Base-by-base conservation (phyloP, 2,888 invertebrate genomes). In the Drosophila atroscutellata region DNA sequence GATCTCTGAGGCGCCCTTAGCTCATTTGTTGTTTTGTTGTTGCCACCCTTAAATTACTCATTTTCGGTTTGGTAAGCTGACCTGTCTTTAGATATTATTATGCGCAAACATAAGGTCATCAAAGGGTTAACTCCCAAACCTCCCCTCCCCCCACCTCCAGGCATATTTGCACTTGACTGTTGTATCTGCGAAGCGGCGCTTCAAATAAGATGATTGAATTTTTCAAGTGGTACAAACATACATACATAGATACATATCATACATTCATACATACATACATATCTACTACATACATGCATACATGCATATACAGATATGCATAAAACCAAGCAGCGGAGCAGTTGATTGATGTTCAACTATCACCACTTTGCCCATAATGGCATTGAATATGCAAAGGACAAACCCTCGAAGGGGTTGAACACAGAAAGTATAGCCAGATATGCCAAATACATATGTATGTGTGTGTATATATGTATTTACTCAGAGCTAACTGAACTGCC, bases 311-410 rank as follows among this genome's bases (percentile, higher is more conserved):
- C 2, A 26, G 3, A 57, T 30, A 50, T 15, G 37, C 37, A 58
- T 24, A 39, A 24, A 45, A 24, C 45, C 2, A 20, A 45, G 45
- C 45, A 45, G 15, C 20, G 45, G 37, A 57, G 62, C 39, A 60
- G 66, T 72, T 75, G 82, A 78, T 72, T 79, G 72, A 82, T 81
- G 74, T 75, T 80, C 66, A 75, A 79, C 79, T 79, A 74, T 64
- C 68, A 70, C 55, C 69, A 70, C 54, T 54, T 63, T 63, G 51
- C 36, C 45, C 49, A 47, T 26, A 34, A 64, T 42, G 26, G 42
- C 51, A 20, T 42, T 52, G 60, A n/a, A 49, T 26, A 54, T 49
- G 34, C 15, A 20, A 42, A 37, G 54, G 64, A 20, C 62, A 67
- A 51, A 56, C 56, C 36, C 49, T 36, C 28, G 37, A 39, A 32